Conservation (phyloP, 2,113 vertebrate genomes). For the Mobula hypostoma region DNA sequence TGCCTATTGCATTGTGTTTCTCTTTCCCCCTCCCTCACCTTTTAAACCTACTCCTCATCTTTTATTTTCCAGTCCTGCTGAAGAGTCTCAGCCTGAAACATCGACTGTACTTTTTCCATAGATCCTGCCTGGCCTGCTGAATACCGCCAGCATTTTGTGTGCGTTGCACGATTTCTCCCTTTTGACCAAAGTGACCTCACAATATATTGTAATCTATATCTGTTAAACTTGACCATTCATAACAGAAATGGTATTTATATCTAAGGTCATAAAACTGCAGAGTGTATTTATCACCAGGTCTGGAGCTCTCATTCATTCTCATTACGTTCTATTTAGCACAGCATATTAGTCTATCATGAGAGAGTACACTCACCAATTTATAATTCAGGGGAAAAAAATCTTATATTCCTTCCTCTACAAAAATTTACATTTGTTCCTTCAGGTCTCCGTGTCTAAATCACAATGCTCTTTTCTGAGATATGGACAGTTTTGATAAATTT, state of each 20-base stretch:
- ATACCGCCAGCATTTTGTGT: no score
- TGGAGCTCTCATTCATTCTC: background rate
- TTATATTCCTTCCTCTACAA: background rate
- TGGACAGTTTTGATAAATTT: background rate
- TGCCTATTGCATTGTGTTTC: no score
- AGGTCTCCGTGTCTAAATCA: background rate
- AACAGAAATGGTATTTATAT: background rate
- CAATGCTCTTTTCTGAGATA: background rate
- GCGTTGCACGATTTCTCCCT: no score
- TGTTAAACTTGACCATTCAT: background rate
- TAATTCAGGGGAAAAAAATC: background rate
- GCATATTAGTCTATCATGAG: background rate
- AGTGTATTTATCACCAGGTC: background rate
- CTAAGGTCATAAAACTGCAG: background rate
- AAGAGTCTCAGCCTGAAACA: no score
- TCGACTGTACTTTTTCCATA: no score
- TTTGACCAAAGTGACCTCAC: background rate
- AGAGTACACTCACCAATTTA: background rate
- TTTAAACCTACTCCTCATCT: background rate
- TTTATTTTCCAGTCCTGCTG: no score
- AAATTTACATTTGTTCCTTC: background rate
- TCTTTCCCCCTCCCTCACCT: no score
- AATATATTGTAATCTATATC: background rate
- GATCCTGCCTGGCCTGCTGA: no score
- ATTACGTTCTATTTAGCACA: background rate